Base-by-base conservation (phyloP, 1,140 invertebrate genomes). In the Epicauta chinensis region DNA sequence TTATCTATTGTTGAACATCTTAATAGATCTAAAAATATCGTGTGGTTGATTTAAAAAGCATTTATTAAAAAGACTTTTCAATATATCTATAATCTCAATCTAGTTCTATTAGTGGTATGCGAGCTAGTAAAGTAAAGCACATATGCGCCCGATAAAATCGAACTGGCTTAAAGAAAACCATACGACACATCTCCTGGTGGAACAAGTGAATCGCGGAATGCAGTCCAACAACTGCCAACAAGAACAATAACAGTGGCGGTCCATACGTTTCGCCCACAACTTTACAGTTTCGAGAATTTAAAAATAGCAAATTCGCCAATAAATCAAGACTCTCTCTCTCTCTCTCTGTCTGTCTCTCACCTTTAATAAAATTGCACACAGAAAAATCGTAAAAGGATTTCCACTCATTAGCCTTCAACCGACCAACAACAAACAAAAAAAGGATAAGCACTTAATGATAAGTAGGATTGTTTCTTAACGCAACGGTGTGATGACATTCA, bases 131-230 rank as follows among this genome's bases (percentile, higher is more conserved):
- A 60, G 51, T 60, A 60, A 52, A 54, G 46, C 58, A 60, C 54
- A 32, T 47, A 53, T 36, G 45, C 49, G 45, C 52, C 41, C 53
- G 23, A 43, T 12, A 34, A 34, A 34, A n/a, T 12, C 32, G 29
- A n/a, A 34, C 32, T 11, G 5, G 5, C 12, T 34, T 3, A n/a
- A n/a, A n/a, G n/a, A 34, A 12, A 43, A 42, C 39, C 41, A 23
- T 42, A 42, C 49, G 56, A 48, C 52, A 51, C 54, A 53, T 52
- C 57, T 59, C 49, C 54, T 45, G 46, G 44, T 38, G 36, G 42
- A 54, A 61, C 59, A 61, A 61, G 59, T 61, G 56, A 59, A 63
- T 63, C 56, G 54, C 61, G 61, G 61, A 63, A 63, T 63, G 61
- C 55, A 53, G 59, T 61, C 55, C 59, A 42, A 61, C 59, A 47